Conservation (phyloP, 2,797 vertebrate genomes). For the Pangasius mekongensis region DNA sequence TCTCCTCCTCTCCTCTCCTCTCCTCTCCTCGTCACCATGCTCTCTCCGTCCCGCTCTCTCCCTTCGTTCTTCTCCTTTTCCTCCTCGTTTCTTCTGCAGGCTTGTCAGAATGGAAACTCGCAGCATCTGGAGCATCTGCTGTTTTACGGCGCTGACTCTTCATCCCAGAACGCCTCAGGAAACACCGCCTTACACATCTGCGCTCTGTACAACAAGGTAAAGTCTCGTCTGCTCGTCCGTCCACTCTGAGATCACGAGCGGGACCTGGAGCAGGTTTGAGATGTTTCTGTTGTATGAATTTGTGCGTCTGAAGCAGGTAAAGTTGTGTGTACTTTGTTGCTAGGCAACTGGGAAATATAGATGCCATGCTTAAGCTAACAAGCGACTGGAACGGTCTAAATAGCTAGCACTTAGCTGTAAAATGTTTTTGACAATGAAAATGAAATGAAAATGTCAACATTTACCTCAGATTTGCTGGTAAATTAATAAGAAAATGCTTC, state of each 20-base stretch:
- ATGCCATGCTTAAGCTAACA: not conserved
- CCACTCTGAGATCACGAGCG: no score
- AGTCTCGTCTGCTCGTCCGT: no score
- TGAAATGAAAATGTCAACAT: not conserved
- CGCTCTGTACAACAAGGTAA: conserved; percentile 93
- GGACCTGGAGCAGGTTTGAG: not conserved
- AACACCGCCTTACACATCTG: conserved; percentile 95
- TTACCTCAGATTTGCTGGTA: not conserved
- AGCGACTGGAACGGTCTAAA: no score
- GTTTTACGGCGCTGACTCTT: conserved; percentile 90
- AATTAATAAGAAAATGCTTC: not conserved
- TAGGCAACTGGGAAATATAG: not conserved
- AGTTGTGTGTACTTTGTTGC: not conserved
- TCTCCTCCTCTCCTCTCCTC: not conserved
- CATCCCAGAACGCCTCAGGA: conserved; percentile 90
- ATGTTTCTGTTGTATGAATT: not conserved
- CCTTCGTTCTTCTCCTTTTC: not conserved
- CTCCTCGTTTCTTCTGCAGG: conserved; percentile 68
- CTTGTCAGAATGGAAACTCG: conserved; percentile 90
- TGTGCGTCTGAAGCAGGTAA: not conserved
- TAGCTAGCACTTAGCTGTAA: no score
- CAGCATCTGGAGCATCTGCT: conserved; percentile 93
- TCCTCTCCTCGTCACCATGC: not conserved
- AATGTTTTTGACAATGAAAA: not conserved
- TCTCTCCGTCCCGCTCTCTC: not conserved